phyloP scores from a whole-genome alignment of 2,797 vertebrate species.

The Anisognathus igniventris region DNA sequence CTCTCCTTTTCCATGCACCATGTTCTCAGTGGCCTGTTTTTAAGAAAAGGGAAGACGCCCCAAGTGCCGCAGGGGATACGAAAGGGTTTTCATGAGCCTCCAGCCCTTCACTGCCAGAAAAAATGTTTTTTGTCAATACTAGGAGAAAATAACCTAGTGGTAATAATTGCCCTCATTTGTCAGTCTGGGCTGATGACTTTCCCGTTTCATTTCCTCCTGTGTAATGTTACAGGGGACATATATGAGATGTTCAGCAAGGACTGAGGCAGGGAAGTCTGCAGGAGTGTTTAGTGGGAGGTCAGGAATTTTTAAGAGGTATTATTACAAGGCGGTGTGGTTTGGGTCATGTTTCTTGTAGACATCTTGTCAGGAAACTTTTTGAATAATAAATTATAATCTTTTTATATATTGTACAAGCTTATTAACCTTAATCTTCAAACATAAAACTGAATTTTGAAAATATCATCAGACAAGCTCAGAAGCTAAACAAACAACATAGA shows the following conservation, averaged over 20 bases:
- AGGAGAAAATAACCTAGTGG: slow-evolving; percentile 10
- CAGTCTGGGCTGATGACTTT: slow-evolving; percentile 47
- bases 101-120: neutral
- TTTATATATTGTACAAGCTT: slow-evolving; percentile 42
- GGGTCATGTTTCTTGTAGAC: slow-evolving; percentile 47
- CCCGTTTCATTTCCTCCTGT: slow-evolving; percentile 61
- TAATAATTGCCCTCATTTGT: slow-evolving; percentile 48
- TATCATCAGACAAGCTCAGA: neutral
- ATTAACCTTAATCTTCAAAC: slow-evolving; percentile 52
- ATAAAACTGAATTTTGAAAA: slow-evolving; percentile 28
- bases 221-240: slow-evolving; percentile 36
- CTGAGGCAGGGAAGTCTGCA: slow-evolving; percentile 37
- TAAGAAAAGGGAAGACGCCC: neutral
- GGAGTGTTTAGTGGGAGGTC: slow-evolving; percentile 64
- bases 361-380: slow-evolving; percentile 65
- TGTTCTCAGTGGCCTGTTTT: neutral
- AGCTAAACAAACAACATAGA: neutral
- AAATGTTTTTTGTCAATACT: neutral
- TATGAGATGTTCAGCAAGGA: slow-evolving; percentile 16
- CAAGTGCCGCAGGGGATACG: neutral
- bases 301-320: slow-evolving; percentile 72
- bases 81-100: neutral
- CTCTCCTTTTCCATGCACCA: neutral
- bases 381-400: slow-evolving; percentile 70
- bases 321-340: slow-evolving; percentile 65